Evolutionary conservation across 2,888 invertebrate genomes (phyloP), one percentile per base, ranked within the genome.

Genomic region (Drosophila sordidapex): DNA sequence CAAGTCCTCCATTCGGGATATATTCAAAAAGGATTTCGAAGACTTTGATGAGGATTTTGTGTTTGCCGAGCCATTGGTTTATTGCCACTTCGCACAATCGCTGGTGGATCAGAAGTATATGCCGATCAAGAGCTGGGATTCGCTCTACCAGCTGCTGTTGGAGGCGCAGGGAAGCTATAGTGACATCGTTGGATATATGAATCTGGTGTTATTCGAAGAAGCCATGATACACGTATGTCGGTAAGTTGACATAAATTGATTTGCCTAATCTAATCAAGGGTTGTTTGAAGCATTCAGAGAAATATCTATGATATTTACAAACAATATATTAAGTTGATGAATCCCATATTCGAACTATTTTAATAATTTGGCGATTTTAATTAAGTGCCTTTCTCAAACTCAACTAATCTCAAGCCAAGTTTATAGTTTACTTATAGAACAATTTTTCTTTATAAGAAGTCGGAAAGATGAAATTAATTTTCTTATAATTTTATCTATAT

Each of bases 121-220:
- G 94, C 96, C 97, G 0, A 96, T 98, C 31, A 94, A 93, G 61
- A 95, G 95, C 70, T 98, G 97, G 96, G 88, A 94, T 0, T 95
- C 95, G 1, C 94, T 99, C 29, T 95, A 95, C 83, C 96, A 95
- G 83, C 93, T 98, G 59, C 94, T 99, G 4, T 94, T 95, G 27
- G 98, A 98, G 80, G 98, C 98, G 0, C 94, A 98, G 62, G 94
- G 95, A 1, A 95, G 95, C 61, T 99, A 99, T 92, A 98, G 98
- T 91, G 99, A 99, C 91, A 94, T 98, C 63, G 95, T 97, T 25
- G 97, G 98, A 2, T 96, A 97, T 1, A 98, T 99, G 98, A 98
- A 98, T 93, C 94, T 99, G 63, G 98, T 99, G 10, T 94, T 99
- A 35, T 99, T 99, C 91, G 98, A 98, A 91, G 99, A 99, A 92